These are phyloP conservation scores for Epinotia bilunana DNA, from an alignment of 2,888 invertebrate species.

Conservation along the genomic window DNA sequence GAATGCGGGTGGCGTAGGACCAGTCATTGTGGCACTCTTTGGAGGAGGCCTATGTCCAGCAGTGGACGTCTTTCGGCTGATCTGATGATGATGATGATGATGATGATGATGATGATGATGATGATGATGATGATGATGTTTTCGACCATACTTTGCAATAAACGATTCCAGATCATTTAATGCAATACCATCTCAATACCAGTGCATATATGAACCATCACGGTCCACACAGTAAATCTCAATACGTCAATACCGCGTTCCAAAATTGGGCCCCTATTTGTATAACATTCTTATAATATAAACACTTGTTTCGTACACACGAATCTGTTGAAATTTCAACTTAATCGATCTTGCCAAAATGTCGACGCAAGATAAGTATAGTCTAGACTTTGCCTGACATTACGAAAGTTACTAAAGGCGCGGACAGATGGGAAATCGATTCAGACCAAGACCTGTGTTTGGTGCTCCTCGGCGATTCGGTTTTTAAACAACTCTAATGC, in stretches of 20 bases:
- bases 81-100: too few relatives aligned
- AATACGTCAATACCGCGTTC: background rate
- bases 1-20: too few relatives aligned
- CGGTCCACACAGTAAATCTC: background rate
- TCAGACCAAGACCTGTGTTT: slow-evolving; percentile 4
- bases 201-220: background rate
- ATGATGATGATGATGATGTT: too few relatives aligned
- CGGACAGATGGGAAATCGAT: slow-evolving; percentile 40
- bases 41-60: too few relatives aligned
- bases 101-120: too few relatives aligned
- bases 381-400: slow-evolving; percentile 31
- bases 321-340: background rate
- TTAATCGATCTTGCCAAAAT: slow-evolving; percentile 11
- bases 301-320: background rate
- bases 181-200: too few relatives aligned
- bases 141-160: too few relatives aligned
- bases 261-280: background rate
- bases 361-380: background rate
- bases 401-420: slow-evolving; percentile 31
- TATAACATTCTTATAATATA: too few relatives aligned
- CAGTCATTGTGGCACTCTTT: too few relatives aligned
- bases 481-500: slow-evolving; percentile 6
- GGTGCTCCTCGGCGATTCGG: slow-evolving; percentile 3
- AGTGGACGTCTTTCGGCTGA: too few relatives aligned
- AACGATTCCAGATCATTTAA: too few relatives aligned